Evolutionary conservation across 2,797 vertebrate species (phyloP).

Genomic region (Spinus pinus): DNA sequence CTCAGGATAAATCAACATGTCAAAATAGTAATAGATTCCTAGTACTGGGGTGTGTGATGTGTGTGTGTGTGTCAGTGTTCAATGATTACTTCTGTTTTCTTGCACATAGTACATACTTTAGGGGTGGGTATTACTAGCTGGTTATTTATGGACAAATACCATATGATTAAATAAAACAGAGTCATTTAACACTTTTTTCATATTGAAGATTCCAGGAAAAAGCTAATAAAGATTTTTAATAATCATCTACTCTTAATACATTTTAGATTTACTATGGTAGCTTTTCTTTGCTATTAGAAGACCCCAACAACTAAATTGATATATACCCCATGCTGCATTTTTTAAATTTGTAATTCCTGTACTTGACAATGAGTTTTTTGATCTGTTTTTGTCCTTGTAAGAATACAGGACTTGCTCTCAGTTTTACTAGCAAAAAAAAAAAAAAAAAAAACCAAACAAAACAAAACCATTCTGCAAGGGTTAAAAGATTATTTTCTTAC

Average conservation of each 20-base stretch:
- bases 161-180: not conserved
- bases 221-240: constrained; percentile 53
- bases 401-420: constrained; percentile 27
- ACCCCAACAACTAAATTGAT: constrained; percentile 11
- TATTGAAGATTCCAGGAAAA: constrained; percentile 54
- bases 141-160: constrained; percentile 7
- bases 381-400: constrained; percentile 49
- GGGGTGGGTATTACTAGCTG: not conserved
- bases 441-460: constrained; percentile 29
- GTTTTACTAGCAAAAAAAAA: constrained; percentile 60
- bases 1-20: constrained; percentile 56
- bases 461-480: constrained; percentile 5
- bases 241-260: constrained; percentile 22
- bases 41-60: not conserved
- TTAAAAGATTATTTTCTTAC: constrained; percentile 64
- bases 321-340: constrained; percentile 51
- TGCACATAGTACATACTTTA: constrained; percentile 13
- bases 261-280: constrained; percentile 45
- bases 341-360: constrained; percentile 67
- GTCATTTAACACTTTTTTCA: constrained; percentile 27
- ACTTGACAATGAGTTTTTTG: constrained; percentile 52
- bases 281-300: constrained; percentile 48
- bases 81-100: constrained; percentile 20
- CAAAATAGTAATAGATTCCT: constrained; percentile 26
- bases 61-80: constrained; percentile 34